Base-by-base conservation (phyloP, 1,140 invertebrate species). In the Lineus longissimus region DNA sequence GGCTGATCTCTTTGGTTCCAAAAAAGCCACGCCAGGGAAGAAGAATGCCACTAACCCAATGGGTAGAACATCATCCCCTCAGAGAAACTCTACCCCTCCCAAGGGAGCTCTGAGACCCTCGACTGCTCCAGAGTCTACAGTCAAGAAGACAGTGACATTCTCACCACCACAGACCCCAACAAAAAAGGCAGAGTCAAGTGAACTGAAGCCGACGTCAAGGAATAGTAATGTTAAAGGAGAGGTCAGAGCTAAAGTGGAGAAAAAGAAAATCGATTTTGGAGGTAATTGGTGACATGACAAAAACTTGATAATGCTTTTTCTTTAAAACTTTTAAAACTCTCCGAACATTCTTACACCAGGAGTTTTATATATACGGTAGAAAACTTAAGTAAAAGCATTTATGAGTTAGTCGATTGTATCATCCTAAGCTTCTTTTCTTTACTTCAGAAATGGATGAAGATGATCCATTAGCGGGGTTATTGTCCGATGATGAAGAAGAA, bases 391-490 rank as follows among this genome's bases (percentile, higher is more conserved):
- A n/a, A n/a, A n/a, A n/a, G n/a, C n/a, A n/a, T n/a, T n/a, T n/a
- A n/a, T n/a, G n/a, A n/a, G n/a, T n/a, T n/a, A n/a, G n/a, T n/a
- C n/a, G n/a, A n/a, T n/a, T n/a, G n/a, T n/a, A n/a, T n/a, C n/a
- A n/a, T n/a, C n/a, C n/a, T n/a, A n/a, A 55, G 15, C 22, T 57
- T 7, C 27, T 11, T 25, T 31, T 23, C 25, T 30, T 19, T 27
- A 9, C 57, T 62, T 17, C 62, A 78, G 76, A 76, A 7, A 75
- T 78, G 70, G 70, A 78, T 71, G 74, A 75, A 36, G 75, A 76
- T 70, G 76, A 78, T 54, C 74, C 74, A 6, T 59, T 78, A 27
- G 76, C 75, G 64, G 76, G 73, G 19, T 33, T 73, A 17, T 54
- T 77, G 1, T 75, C 72, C 57, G 68, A 75, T 65, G 70, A 72